Evolutionary conservation across 2,888 invertebrate genomes (phyloP).

Genomic region (Acanthococcus lagerstroemiae): DNA sequence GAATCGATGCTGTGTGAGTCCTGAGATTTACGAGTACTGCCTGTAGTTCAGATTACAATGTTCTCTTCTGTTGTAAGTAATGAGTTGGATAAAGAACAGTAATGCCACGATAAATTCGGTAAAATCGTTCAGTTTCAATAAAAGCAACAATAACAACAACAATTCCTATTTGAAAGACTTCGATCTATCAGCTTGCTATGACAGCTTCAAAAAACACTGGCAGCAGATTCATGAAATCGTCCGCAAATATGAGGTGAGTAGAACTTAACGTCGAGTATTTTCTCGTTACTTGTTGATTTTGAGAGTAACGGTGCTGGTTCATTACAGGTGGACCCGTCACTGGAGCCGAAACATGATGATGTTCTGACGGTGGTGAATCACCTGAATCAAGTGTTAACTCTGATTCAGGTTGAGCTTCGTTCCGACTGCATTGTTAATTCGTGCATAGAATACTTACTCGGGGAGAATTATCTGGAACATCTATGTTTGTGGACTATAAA

Average conservation of each 20-base stretch:
- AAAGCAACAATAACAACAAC: constrained; percentile 6
- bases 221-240: constrained; percentile 82
- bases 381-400: constrained; percentile 77
- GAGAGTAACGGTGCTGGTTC: not conserved
- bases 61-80: constrained; percentile 14
- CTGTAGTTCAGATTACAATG: constrained; percentile 7
- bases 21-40: not conserved
- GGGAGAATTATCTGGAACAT: constrained; percentile 75
- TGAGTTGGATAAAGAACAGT: constrained; percentile 26
- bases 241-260: constrained; percentile 54
- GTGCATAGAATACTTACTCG: constrained; percentile 70
- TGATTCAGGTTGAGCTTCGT: constrained; percentile 67
- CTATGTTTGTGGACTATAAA: constrained; percentile 75
- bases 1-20: not conserved
- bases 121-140: constrained; percentile 8
- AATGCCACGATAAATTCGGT: constrained; percentile 19
- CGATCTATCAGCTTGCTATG: constrained; percentile 82
- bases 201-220: constrained; percentile 90
- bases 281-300: not conserved
- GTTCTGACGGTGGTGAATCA: constrained; percentile 84
- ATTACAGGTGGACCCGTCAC: not conserved
- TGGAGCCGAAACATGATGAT: constrained; percentile 56
- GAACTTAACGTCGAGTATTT: not conserved
- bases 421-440: constrained; percentile 48
- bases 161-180: constrained; percentile 48